Evolutionary conservation across 2,888 invertebrate genomes (phyloP).

Genomic region (Parnassius mnemosyne): DNA sequence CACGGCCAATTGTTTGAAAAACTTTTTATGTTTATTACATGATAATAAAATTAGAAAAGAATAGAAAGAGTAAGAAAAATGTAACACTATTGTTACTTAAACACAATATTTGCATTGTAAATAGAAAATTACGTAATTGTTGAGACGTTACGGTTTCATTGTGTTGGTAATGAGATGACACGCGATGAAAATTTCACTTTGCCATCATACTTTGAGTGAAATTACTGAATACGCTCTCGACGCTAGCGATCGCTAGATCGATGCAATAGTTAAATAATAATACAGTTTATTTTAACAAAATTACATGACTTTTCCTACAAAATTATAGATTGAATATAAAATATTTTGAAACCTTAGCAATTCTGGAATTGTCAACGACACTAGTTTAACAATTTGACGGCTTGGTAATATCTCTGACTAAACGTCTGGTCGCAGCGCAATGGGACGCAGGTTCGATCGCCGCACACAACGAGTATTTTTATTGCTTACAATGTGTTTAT

Average conservation of each 20-base stretch:
- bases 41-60: too few species aligned
- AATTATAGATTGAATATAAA: too few species aligned
- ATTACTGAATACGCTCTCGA: slow-evolving; percentile 14
- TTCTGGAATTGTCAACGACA: too few species aligned
- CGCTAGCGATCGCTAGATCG: slow-evolving; percentile 5
- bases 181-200: slow-evolving; percentile 26
- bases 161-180: slow-evolving; percentile 21
- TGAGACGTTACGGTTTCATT: slow-evolving; percentile 20
- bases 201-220: not conserved
- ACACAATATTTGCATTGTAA: slow-evolving; percentile 15
- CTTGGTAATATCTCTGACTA: too few species aligned
- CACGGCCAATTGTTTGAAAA: too few species aligned
- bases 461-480: too few species aligned
- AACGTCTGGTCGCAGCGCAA: too few species aligned
- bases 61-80: not conserved
- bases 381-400: too few species aligned
- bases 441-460: too few species aligned
- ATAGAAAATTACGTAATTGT: slow-evolving; percentile 24
- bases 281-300: not conserved
- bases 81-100: not conserved
- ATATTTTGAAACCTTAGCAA: too few species aligned
- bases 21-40: too few species aligned
- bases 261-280: not conserved
- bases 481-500: too few species aligned
- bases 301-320: not conserved